These are phyloP conservation scores for Papilio elwesi DNA, from an alignment of 2,888 invertebrate species.

Conservation along the genomic window DNA sequence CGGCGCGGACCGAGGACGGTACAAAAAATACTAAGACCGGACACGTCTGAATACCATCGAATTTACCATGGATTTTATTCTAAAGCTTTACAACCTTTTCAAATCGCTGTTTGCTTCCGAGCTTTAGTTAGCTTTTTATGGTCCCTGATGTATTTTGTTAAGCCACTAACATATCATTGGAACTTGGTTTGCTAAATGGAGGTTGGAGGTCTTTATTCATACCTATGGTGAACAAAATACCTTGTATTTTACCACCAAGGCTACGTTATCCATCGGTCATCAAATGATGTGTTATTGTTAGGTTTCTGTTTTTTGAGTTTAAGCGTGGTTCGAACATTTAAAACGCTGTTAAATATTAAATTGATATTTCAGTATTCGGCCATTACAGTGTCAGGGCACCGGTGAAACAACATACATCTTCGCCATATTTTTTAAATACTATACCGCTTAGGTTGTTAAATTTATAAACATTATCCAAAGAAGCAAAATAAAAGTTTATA, in stretches of 20 bases:
- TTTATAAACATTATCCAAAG: background rate
- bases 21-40: slow-evolving; percentile 4
- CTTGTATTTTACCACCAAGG: too few species aligned
- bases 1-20: background rate
- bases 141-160: background rate
- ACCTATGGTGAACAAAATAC: too few species aligned
- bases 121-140: background rate
- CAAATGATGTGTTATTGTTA: too few species aligned
- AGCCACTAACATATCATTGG: background rate
- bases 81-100: slow-evolving; percentile 1
- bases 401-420: too few species aligned
- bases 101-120: background rate
- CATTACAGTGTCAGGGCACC: too few species aligned
- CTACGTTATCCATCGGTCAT: too few species aligned
- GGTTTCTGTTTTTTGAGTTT: too few species aligned
- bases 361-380: too few species aligned
- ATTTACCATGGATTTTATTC: background rate
- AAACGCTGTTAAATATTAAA: too few species aligned
- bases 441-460: background rate
- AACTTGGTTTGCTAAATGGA: background rate
- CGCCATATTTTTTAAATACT: background rate
- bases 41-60: background rate
- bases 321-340: too few species aligned
- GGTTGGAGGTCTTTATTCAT: background rate
- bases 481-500: background rate